Conservation (phyloP, 2,113 vertebrate genomes). For the Laticauda colubrina region DNA sequence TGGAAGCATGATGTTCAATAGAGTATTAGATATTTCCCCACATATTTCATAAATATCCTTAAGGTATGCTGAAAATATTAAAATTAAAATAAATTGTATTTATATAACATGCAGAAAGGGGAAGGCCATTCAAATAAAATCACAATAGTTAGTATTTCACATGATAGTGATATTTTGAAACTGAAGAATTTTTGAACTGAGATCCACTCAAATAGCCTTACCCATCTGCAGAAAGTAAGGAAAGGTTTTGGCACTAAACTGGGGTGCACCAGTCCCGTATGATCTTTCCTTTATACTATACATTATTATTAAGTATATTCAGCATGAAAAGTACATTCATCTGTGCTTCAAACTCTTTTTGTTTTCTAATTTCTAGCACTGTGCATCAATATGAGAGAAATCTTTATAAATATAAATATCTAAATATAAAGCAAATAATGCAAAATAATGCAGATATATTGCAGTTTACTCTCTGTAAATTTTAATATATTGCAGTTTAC, state of each 20-base stretch:
- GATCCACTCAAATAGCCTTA: neutral
- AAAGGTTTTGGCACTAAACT: neutral
- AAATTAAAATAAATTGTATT: neutral
- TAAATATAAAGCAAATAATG: neutral
- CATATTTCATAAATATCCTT: neutral
- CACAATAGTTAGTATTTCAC: neutral
- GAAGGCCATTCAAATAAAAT: neutral
- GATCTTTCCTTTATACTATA: neutral
- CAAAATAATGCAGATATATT: neutral
- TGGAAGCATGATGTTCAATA: neutral
- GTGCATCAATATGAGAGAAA: neutral
- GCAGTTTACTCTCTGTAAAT: neutral
- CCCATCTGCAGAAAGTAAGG: neutral
- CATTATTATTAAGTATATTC: slow-evolving; percentile 1
- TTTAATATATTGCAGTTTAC: neutral
- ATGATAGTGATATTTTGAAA: neutral
- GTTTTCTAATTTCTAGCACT: neutral
- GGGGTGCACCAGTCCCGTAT: neutral
- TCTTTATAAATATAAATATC: neutral
- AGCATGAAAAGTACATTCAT: slow-evolving; percentile 4
- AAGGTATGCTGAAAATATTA: neutral
- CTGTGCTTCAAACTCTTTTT: neutral
- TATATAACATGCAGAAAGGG: neutral
- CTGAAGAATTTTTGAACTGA: neutral
- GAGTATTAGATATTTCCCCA: neutral